A percentile compares a stretch with the other conserved stretches of the same genome.
Conservation (phyloP, 64 coral and sea anemone genomes). For the Dendronephthya gigantea region DNA sequence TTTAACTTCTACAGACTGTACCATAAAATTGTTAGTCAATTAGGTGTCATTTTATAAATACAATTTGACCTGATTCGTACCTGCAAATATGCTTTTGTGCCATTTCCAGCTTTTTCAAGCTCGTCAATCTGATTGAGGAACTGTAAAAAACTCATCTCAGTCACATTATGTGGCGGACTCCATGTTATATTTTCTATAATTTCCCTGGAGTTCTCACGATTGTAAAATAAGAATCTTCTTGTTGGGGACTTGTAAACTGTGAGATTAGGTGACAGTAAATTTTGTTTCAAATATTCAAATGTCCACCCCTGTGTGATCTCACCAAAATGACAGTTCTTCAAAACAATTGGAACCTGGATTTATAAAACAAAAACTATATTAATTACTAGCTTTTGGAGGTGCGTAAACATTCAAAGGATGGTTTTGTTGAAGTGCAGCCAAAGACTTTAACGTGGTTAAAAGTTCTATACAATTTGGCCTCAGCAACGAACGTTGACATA, state of each 20-base stretch:
- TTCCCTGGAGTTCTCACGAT: not conserved
- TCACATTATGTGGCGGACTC: not conserved
- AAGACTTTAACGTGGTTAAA: too few relatives aligned
- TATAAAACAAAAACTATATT: too few relatives aligned
- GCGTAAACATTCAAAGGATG: too few relatives aligned
- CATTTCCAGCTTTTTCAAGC: not conserved
- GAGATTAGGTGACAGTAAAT: not conserved
- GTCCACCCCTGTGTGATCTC: not conserved
- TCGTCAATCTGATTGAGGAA: not conserved
- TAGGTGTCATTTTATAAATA: not conserved
- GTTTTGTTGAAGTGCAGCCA: too few relatives aligned
- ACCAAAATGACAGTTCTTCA: constrained; percentile 18
- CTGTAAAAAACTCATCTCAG: not conserved
- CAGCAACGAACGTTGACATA: too few relatives aligned
- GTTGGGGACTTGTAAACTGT: not conserved
- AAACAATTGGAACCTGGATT: not conserved
- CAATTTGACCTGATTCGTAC: not conserved
- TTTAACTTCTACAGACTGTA: not conserved
- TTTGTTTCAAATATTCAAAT: not conserved
- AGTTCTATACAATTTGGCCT: too few relatives aligned
- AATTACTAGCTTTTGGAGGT: too few relatives aligned
- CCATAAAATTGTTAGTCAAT: too few relatives aligned
- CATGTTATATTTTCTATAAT: not conserved
- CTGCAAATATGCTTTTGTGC: constrained; percentile 10
- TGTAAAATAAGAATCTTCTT: constrained; percentile 2